Evolutionary conservation across 2,113 vertebrate genomes (phyloP), one percentile per base, ranked within the genome.

Genomic region (Antennarius striatus): DNA sequence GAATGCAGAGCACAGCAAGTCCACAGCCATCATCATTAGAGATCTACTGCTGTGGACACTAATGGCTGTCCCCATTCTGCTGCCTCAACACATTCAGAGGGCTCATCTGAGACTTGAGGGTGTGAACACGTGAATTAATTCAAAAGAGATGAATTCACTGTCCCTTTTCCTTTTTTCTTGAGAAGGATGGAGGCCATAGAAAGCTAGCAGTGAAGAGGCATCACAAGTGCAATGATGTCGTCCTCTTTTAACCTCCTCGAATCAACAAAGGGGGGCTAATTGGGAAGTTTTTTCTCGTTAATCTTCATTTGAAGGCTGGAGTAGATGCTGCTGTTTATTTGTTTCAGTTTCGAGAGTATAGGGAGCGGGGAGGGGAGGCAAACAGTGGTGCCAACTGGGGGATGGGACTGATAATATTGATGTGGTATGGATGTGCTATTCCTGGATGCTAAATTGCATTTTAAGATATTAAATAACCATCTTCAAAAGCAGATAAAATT

Each of bases 21-120:
- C 77, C 75, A 79, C 71, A 85, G 83, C 87, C 86, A 89, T 91
- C 89, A 90, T 90, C 90, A 91, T 92, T 92, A 92, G 66, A 74
- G 73, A 47, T 52, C 32, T 16, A 56, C 57, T 14, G 45, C 75
- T 65, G 66, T 60, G 70, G 86, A 92, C 86, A 65, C 74, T 89
- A 89, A 90, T 90, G 89, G 80, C 67, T 15, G 75, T 81, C 73
- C 77, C 74, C 13, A n/a, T 88, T 91, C 68, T 92, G 92, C 92
- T 87, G 80, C 77, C 79, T 86, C 81, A 29, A 88, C 91, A 92
- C 80, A 86, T 91, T 91, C 75, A 63, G 39, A 39, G 6, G 56
- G 54, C 74, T 86, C 88, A 79, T 87, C 69, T 55, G 86, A 90
- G 89, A 87, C 81, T 48, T 15, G 30, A 59, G 65, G 52, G 45